Base-by-base conservation (phyloP, 2,113 vertebrate genomes). In the Barbus barbus region DNA sequence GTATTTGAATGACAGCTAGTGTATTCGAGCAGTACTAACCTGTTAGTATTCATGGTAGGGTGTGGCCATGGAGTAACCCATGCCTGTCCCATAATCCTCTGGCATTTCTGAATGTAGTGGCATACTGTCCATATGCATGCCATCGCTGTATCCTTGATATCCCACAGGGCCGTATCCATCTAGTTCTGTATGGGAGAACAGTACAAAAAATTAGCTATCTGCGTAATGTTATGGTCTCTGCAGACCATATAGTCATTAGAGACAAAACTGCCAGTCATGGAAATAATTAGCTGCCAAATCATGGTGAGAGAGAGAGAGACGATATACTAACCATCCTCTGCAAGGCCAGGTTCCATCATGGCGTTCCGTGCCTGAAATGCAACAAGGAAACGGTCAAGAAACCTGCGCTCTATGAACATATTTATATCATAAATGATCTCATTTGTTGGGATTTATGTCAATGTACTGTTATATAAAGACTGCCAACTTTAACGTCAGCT, bases 301-400 rank as follows among this genome's bases (percentile, higher is more conserved):
- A 14, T 13, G 0, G 24, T 22, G 12, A 85, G 78, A 51, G 46
- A 46, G 31, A 41, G 38, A 44, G 41, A 44, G 16, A 31, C 18
- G 13, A 44, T 20, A 81, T 86, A 92, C 93, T 93, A 84, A 95
- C 94, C 94, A 7, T 93, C 93, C 58, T 14, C 58, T 9, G 26
- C 0, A 69, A 90, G 92, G 6, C 24, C 58, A 67, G 8, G 79
- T 0, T 94, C 93, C 88, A 93, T 85, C 61, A 83, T 48, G n/a
- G n/a, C n/a, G n/a, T 85, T 0, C 65, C 94, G 91, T 53, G 94
- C 94, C 94, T 95, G 85, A 53, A 69, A 79, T 82, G 38, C 86
- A 69, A 67, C 5, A 31, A n/a, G 79, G 22, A 51, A 33, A 69
- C 7, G 1, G 63, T 51, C 24, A 63, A 48, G n/a, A n/a, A 24